These are phyloP conservation scores for Aurelia aurita complex sp. Pacific DNA, from an alignment of 30 jellyfish, hydroid and myxozoan genomes.

Conservation along the genomic window DNA sequence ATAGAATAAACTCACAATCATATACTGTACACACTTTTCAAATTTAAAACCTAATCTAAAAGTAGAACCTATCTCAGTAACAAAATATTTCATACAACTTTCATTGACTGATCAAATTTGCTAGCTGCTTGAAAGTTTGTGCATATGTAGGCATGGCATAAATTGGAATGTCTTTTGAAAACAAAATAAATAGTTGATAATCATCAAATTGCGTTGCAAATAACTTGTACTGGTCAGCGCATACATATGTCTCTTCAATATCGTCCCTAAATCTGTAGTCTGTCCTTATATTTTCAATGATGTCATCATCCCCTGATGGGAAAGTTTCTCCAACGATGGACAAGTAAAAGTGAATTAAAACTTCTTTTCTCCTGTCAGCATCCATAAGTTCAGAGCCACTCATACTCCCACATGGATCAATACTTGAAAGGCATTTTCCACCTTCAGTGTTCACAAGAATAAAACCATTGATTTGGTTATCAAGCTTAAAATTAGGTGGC, in stretches of 20 bases:
- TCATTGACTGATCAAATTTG: conserved; percentile 23
- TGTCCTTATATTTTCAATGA: conserved; percentile 10
- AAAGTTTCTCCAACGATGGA: conserved; percentile 64
- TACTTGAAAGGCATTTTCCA: conserved; percentile 82
- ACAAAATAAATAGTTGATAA: conserved; percentile 78
- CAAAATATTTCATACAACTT: too few relatives aligned
- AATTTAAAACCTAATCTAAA: too few relatives aligned
- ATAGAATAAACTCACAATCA: too few relatives aligned
- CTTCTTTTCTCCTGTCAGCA: conserved; percentile 58
- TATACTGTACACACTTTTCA: too few relatives aligned
- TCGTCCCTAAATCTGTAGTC: conserved; percentile 42
- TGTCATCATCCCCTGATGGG: conserved; percentile 47
- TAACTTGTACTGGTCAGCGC: conserved; percentile 71
- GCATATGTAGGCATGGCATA: conserved; percentile 74
- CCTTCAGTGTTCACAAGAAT: conserved; percentile 73
- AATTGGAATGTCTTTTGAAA: conserved; percentile 77
- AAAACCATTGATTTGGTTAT: conserved; percentile 67
- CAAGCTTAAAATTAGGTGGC: conserved; percentile 72
- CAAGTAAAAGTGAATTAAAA: conserved; percentile 56
- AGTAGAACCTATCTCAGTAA: too few relatives aligned
- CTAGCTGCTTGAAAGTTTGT: conserved; percentile 55
- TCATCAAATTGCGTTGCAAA: conserved; percentile 70
- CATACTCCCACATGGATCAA: conserved; percentile 81
- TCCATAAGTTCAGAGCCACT: conserved; percentile 66
- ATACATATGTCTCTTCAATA: conserved; percentile 72